Evolutionary conservation across 2,113 vertebrate species (phyloP).

Genomic region (Platichthys stellatus): DNA sequence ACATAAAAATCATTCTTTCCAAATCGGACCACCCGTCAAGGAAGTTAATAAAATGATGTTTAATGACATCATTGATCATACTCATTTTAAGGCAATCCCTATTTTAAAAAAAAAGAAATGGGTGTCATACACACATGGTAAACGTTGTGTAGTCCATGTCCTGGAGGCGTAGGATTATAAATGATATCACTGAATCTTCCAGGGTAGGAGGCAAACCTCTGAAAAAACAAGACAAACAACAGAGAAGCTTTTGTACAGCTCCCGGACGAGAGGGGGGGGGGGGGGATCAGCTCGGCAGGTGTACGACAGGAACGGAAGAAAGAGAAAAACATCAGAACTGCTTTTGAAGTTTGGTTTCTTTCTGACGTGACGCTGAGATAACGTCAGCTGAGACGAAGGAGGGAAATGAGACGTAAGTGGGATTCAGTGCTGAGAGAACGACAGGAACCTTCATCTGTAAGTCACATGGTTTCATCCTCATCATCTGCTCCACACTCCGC

Average conservation of each 20-base stretch:
- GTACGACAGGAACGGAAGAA: background rate
- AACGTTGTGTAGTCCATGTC: too few species aligned
- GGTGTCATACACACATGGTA: too few species aligned
- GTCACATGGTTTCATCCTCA: constrained; percentile 16
- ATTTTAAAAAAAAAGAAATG: too few species aligned
- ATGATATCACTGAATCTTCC: background rate
- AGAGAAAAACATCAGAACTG: constrained; percentile 15
- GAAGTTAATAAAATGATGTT: too few species aligned
- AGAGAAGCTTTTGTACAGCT: background rate
- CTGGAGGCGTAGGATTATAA: too few species aligned
- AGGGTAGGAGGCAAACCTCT: constrained; percentile 7
- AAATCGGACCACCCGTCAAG: too few species aligned
- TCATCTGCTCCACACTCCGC: background rate
- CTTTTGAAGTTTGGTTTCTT: constrained; percentile 56
- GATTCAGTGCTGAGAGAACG: background rate
- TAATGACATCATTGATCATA: too few species aligned
- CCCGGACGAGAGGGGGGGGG: constrained; percentile 15
- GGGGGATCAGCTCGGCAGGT: constrained; percentile 24
- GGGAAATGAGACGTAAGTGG: background rate
- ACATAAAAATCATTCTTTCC: too few species aligned
- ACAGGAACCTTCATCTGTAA: constrained; percentile 1
- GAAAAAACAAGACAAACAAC: constrained; percentile 26
- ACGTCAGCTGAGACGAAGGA: background rate
- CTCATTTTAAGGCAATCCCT: too few species aligned
- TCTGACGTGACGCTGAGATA: constrained; percentile 13